Percentiles rank a stretch among this genome's conserved stretches.
Evolutionary conservation across 2,888 invertebrate species (phyloP).

Genomic region (Myopa tessellatipennis): DNA sequence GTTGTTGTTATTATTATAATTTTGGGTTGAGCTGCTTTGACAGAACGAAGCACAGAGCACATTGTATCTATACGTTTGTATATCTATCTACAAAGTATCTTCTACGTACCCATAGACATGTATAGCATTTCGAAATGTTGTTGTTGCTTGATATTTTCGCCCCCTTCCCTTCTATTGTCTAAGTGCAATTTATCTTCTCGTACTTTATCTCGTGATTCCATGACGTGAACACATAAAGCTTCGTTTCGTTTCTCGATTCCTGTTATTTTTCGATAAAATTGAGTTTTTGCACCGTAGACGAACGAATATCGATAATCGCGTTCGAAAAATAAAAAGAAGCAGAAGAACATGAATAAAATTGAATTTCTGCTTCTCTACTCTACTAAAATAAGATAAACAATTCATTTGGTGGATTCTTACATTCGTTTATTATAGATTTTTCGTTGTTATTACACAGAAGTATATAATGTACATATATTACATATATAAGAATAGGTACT

Average conservation of each 20-base stretch:
- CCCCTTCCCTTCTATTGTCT: not conserved
- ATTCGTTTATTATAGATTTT: not conserved
- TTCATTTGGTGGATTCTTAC: too few relatives aligned
- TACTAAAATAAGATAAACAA: not conserved
- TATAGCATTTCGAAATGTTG: not conserved
- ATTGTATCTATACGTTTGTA: not conserved
- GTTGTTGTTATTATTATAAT: conserved; percentile 8
- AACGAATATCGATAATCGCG: not conserved
- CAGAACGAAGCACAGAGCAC: not conserved
- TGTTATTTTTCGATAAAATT: conserved; percentile 63
- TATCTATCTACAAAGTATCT: not conserved
- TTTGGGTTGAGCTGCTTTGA: not conserved
- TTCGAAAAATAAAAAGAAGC: not conserved
- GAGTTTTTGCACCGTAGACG: conserved; percentile 53
- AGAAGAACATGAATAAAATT: not conserved
- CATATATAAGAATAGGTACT: too few relatives aligned
- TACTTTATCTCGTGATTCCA: conserved; percentile 6
- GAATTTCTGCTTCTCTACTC: not conserved
- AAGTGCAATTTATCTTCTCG: conserved; percentile 7
- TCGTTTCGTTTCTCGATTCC: conserved; percentile 53
- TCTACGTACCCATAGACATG: not conserved
- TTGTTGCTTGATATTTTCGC: not conserved
- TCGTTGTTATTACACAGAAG: not conserved
- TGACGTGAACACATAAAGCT: conserved; percentile 5
- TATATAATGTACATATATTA: not conserved